Evolutionary conservation across 1,140 invertebrate species (phyloP).

Genomic region (Coboldia fuscipes): DNA sequence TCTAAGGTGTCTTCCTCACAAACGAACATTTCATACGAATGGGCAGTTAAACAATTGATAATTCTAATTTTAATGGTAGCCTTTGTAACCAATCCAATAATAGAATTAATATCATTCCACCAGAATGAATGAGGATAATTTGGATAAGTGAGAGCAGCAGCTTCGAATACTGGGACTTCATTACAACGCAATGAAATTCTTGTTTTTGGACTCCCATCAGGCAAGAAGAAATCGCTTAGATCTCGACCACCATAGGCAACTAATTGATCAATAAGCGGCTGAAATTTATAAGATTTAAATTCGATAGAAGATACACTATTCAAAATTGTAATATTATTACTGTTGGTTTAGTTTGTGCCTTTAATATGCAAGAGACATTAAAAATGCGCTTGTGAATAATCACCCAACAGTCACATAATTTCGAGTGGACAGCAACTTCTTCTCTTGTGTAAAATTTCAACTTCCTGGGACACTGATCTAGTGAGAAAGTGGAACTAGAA

Average conservation of each 20-base stretch:
- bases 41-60: slow-evolving; percentile 48
- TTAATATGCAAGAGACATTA: slow-evolving; percentile 38
- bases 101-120: slow-evolving; percentile 48
- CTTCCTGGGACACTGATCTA: too few species aligned
- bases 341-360: slow-evolving; percentile 8
- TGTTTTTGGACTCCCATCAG: slow-evolving; percentile 21
- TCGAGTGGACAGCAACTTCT: slow-evolving; percentile 46
- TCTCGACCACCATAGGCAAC: slow-evolving; percentile 50
- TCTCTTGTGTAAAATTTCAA: too few species aligned
- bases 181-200: slow-evolving; percentile 29
- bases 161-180: slow-evolving; percentile 25
- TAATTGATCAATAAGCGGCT: slow-evolving; percentile 27
- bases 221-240: slow-evolving; percentile 51
- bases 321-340: background rate
- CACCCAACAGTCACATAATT: slow-evolving; percentile 44
- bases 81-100: slow-evolving; percentile 40
- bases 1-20: slow-evolving; percentile 61
- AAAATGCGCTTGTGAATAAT: slow-evolving; percentile 40
- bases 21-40: slow-evolving; percentile 35
- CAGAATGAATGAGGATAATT: slow-evolving; percentile 29
- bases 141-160: slow-evolving; percentile 20
- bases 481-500: too few species aligned
- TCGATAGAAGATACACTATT: background rate
- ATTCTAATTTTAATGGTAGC: slow-evolving; percentile 46
- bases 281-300: too few species aligned